Evolutionary conservation across 92 coral and sea anemone species (phyloP), one percentile per base, ranked within the genome.

Genomic region (Bergia puertoricense): DNA sequence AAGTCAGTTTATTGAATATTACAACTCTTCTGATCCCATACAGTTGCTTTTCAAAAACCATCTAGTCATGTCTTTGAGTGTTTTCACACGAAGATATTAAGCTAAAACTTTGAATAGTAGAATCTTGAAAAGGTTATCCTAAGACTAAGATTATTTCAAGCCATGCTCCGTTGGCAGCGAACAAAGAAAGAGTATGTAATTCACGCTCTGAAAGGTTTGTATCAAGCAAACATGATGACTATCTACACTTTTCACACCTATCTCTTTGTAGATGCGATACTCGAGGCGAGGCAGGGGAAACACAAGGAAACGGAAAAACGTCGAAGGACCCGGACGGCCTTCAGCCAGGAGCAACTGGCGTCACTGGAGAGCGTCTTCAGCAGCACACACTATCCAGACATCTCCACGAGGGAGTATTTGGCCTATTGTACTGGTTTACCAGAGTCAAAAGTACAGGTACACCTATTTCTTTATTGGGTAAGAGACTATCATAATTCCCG

Each of bases 361-460:
- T 36, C 79, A 84, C 48, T 84, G 7, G 87, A 84, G 46, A 46
- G 79, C 10, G 87, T 84, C 46, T 84, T 84, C 68, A 45, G 67
- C 65, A 56, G 37, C 10, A 84, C 87, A 30, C 87, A 84, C 79
- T 84, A 84, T 46, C 87, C 87, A 23, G 87, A 84, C 68, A 71
- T 84, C 13, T 71, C 87, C 36, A 84, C 77, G 13, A 71, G 87
- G 77, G 87, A 84, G 30, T 44, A 71, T 1, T 18, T 84, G n/a
- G 87, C 87, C 1, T 73, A 36, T 36, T 73, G 65, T 36, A 84
- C 79, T 4, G 67, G 87, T 71, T 37, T 84, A 84, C 87, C 87
- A 18, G 87, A 84, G 40, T 45, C 45, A 23, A 84, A 84, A 84
- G 68, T 84, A 45, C 87, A 84, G 87, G 87, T 84, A 84, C 80